A percentile compares a stretch with the other conserved stretches of the same genome.
These are phyloP conservation scores for Haemorhous mexicanus DNA, from an alignment of 2,113 vertebrate genomes.

Conservation along the genomic window DNA sequence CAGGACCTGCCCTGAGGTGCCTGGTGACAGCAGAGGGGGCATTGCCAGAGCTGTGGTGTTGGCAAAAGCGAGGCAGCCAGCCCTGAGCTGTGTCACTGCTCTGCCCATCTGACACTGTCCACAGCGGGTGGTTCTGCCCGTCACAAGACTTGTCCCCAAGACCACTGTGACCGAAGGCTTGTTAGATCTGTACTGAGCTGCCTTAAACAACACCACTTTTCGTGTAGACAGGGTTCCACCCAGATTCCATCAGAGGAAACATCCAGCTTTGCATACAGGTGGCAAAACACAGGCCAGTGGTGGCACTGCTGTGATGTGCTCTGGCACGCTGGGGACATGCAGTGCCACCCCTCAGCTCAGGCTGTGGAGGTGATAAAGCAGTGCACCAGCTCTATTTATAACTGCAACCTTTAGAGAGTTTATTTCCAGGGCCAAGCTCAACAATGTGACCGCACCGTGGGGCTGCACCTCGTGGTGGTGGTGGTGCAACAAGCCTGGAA, in stretches of 20 bases:
- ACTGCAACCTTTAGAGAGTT: background rate
- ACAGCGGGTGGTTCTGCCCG: background rate
- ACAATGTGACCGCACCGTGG: background rate
- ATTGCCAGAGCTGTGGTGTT: background rate
- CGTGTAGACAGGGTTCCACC: rapidly evolving
- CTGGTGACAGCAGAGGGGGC: rapidly evolving
- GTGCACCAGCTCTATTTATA: background rate
- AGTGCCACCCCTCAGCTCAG: background rate
- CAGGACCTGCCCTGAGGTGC: no score
- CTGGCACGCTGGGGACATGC: background rate
- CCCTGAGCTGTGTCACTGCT: background rate
- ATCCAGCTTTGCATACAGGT: background rate
- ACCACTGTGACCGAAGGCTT: rapidly evolving
- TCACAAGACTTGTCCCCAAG: rapidly evolving
- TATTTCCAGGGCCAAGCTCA: background rate
- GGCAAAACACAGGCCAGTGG: background rate
- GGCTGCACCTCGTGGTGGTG: background rate
- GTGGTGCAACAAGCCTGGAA: background rate
- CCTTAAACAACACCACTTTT: background rate
- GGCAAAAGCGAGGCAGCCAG: background rate
- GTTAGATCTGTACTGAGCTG: background rate
- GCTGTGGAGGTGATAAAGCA: background rate
- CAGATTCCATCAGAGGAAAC: background rate
- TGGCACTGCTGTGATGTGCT: background rate
- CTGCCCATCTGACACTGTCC: background rate